A percentile compares a stretch with the other conserved stretches of the same genome.
Evolutionary conservation across 1,140 invertebrate genomes (phyloP).

Genomic region (Drosophila pruinosa): DNA sequence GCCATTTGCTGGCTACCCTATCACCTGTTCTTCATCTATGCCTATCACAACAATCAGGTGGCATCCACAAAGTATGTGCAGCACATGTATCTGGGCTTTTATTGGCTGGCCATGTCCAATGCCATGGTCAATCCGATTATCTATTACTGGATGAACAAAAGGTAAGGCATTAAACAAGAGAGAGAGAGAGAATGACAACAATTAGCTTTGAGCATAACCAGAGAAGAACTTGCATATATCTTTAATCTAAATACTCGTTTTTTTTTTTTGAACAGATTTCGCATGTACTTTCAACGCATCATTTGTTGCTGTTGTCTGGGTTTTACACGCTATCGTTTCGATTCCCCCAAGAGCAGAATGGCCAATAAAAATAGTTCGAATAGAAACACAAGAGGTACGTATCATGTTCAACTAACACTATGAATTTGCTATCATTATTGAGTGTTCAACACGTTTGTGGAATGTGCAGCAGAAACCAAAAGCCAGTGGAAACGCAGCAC

Average conservation of each 20-base stretch:
- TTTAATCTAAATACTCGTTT: background rate
- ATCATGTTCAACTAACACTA: background rate
- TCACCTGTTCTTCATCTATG: constrained; percentile 93
- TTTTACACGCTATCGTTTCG: constrained; percentile 48
- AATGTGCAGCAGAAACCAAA: constrained; percentile 63
- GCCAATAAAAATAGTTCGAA: constrained; percentile 72
- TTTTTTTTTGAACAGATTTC: constrained; percentile 80
- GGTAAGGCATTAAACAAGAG: constrained; percentile 81
- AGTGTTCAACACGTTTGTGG: constrained; percentile 8
- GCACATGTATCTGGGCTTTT: constrained; percentile 92
- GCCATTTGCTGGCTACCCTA: constrained; percentile 95
- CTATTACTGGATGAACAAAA: constrained; percentile 96
- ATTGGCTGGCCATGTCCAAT: constrained; percentile 96
- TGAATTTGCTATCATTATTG: background rate
- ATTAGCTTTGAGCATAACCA: no score
- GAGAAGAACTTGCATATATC: no score
- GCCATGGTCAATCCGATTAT: constrained; percentile 96
- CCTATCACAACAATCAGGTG: constrained; percentile 89
- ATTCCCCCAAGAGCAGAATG: constrained; percentile 62
- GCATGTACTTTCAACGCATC: constrained; percentile 84
- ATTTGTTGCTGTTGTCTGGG: constrained; percentile 83
- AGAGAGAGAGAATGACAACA: no score
- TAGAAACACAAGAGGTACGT: constrained; percentile 61
- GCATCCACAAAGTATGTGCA: constrained; percentile 89
- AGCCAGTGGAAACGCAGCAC: constrained; percentile 79